Conservation (phyloP, 64 coral and sea anemone species). For the Actinia tenebrosa region DNA sequence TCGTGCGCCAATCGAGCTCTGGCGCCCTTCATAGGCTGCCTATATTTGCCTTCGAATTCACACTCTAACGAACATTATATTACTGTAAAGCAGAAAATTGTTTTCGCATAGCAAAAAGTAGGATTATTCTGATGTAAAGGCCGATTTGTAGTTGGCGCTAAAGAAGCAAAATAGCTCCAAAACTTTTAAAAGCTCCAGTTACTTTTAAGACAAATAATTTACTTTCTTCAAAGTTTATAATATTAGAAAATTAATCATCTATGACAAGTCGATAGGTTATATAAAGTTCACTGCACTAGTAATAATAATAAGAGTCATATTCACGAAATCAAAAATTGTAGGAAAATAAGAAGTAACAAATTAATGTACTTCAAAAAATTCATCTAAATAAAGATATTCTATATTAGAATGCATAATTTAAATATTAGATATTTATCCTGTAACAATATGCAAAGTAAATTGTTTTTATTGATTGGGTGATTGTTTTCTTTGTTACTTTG, state of each 20-base stretch:
- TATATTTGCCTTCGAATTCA: neutral
- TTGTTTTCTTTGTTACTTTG: neutral
- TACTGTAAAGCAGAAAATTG: neutral
- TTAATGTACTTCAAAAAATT: neutral
- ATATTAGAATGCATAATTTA: neutral
- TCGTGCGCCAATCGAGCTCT: constrained; percentile 1
- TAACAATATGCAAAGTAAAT: neutral
- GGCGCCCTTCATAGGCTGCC: neutral
- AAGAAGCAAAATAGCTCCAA: neutral
- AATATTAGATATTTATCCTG: neutral
- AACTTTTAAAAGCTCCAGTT: neutral
- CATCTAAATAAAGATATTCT: neutral
- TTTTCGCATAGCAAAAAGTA: neutral
- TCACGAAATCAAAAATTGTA: neutral
- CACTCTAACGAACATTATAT: neutral
- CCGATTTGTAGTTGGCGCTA: neutral
- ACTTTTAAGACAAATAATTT: neutral
- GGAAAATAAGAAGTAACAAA: neutral
- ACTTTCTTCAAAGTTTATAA: neutral
- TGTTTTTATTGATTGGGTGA: neutral
- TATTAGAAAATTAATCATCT: neutral
- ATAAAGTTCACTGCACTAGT: neutral
- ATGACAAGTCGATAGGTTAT: neutral
- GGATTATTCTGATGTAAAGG: neutral
- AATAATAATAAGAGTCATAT: neutral